Conservation (phyloP, 2,888 invertebrate species). For the Nephrotoma guestfalica region DNA sequence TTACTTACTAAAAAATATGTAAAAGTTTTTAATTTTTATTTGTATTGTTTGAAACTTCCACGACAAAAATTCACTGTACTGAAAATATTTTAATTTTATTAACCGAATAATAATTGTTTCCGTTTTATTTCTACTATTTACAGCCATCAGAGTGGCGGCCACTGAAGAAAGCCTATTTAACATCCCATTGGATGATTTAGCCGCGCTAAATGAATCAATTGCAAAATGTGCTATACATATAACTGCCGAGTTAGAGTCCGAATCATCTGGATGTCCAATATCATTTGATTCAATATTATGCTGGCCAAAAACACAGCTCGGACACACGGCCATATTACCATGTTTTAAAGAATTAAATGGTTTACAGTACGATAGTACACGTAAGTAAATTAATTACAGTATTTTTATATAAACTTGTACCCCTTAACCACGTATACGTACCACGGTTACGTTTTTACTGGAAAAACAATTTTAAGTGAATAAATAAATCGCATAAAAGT, state of each 20-base stretch:
- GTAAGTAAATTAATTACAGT: slow-evolving; percentile 42
- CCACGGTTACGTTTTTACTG: too few species aligned
- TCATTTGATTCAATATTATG: slow-evolving; percentile 65
- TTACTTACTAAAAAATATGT: neutral
- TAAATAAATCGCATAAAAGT: too few species aligned
- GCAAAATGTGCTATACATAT: neutral
- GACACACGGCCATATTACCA: slow-evolving; percentile 49
- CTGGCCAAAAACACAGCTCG: slow-evolving; percentile 66
- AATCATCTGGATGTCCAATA: slow-evolving; percentile 37
- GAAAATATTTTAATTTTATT: too few species aligned
- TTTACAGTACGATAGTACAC: slow-evolving; percentile 62
- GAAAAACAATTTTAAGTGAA: too few species aligned
- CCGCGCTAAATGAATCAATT: neutral
- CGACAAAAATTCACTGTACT: neutral
- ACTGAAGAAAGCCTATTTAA: neutral
- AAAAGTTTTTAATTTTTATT: neutral
- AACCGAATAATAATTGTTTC: neutral
- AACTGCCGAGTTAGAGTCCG: neutral
- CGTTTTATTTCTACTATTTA: neutral
- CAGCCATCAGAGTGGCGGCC: slow-evolving; percentile 2
- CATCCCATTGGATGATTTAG: neutral
- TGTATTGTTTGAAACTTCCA: neutral
- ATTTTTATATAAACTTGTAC: too few species aligned
- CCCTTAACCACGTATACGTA: too few species aligned
- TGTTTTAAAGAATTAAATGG: slow-evolving; percentile 70